phyloP scores from a whole-genome alignment of 2,888 invertebrate genomes.

The Clitarchus hookeri region DNA sequence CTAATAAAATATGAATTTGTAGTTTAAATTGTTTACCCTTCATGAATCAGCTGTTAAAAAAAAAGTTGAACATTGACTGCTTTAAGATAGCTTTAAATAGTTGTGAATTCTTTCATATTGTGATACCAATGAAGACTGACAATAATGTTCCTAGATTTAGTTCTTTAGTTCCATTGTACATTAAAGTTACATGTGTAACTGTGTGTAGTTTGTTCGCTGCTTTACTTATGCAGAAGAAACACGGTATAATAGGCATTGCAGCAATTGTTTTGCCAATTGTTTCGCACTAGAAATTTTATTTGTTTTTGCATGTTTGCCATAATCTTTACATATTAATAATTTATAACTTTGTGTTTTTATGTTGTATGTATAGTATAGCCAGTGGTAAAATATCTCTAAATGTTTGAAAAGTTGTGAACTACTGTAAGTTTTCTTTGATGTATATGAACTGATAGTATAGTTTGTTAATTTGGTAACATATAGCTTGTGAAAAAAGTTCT shows the following conservation, averaged over 20 bases:
- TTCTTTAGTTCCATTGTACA: not conserved
- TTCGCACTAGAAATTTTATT: too few species aligned
- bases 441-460: not conserved
- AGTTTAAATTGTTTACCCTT: too few species aligned
- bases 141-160: not conserved
- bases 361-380: too few species aligned
- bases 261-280: too few species aligned
- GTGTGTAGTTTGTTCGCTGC: too few species aligned
- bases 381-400: not conserved
- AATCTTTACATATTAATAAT: not conserved
- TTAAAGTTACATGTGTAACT: too few species aligned
- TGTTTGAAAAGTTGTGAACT: slow-evolving; percentile 14
- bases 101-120: not conserved
- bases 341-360: not conserved
- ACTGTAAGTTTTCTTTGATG: not conserved
- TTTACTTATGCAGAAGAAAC: too few species aligned
- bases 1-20: not conserved
- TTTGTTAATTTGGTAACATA: not conserved
- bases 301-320: not conserved
- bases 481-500: not conserved
- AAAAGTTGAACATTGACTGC: too few species aligned
- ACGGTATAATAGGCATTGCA: too few species aligned
- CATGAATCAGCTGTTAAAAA: too few species aligned
- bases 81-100: too few species aligned
- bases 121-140: not conserved